Conservation (phyloP, 2,797 vertebrate genomes). For the Lutjanus campechanus region DNA sequence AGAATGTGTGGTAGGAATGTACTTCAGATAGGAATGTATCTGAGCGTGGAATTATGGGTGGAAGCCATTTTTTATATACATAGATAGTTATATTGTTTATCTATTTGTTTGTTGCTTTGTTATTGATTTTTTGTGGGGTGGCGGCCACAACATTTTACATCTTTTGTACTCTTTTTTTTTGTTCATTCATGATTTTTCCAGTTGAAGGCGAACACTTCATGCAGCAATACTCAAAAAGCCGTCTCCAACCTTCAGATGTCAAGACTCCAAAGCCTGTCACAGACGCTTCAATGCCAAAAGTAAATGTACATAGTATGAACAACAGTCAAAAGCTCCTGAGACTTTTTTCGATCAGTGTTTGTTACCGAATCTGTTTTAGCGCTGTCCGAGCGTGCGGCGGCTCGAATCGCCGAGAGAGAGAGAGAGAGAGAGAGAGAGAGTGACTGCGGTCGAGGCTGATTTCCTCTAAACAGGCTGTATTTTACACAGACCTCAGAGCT, state of each 20-base stretch:
- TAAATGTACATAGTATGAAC: conserved; percentile 80
- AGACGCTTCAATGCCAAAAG: conserved; percentile 86
- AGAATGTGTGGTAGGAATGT: conserved; percentile 98
- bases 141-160: conserved; percentile 69
- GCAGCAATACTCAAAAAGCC: conserved; percentile 82
- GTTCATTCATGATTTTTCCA: conserved; percentile 52
- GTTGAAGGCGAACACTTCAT: conserved; percentile 79
- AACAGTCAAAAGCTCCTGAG: conserved; percentile 73
- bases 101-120: conserved; percentile 74
- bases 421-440: conserved; percentile 7
- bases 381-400: conserved; percentile 57
- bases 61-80: conserved; percentile 84
- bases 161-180: conserved; percentile 66
- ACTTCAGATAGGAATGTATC: conserved; percentile 93
- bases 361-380: conserved; percentile 70
- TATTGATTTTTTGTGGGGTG: conserved; percentile 66
- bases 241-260: conserved; percentile 82
- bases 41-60: conserved; percentile 88
- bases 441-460: conserved; percentile 46
- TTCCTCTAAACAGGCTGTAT: conserved; percentile 79
- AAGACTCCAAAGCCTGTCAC: conserved; percentile 86
- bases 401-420: neutral
- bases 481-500: conserved; percentile 96
- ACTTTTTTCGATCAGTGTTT: conserved; percentile 79
- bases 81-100: conserved; percentile 71